phyloP scores from a whole-genome alignment of 1,140 invertebrate species.

The Tetranychus cinnabarinus region DNA sequence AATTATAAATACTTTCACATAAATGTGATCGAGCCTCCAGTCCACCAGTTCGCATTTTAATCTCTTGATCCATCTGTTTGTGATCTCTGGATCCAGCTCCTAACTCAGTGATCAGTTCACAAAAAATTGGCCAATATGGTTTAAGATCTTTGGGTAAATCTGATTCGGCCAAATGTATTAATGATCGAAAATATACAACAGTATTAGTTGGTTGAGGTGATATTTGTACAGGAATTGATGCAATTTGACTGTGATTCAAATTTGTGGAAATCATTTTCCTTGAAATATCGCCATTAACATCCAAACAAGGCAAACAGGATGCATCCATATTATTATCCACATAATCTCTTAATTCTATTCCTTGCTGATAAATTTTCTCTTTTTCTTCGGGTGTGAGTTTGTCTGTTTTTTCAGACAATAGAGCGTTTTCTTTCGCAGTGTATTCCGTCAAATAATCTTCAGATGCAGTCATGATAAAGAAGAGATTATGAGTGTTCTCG shows the following conservation, averaged over 20 bases:
- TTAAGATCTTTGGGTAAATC: slow-evolving; percentile 40
- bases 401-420: too few relatives aligned
- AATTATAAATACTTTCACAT: slow-evolving; percentile 36
- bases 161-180: slow-evolving; percentile 35
- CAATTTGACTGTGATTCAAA: not conserved
- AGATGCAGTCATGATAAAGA: too few relatives aligned
- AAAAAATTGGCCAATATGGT: slow-evolving; percentile 53
- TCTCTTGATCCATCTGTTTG: slow-evolving; percentile 49
- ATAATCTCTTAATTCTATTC: slow-evolving; percentile 39
- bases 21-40: slow-evolving; percentile 41
- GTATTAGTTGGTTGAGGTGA: slow-evolving; percentile 59
- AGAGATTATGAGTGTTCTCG: too few relatives aligned
- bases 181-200: slow-evolving; percentile 53
- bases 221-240: slow-evolving; percentile 35
- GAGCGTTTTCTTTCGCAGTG: too few relatives aligned
- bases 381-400: too few relatives aligned
- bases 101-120: slow-evolving; percentile 50
- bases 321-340: slow-evolving; percentile 45
- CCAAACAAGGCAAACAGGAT: slow-evolving; percentile 50
- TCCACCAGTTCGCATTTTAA: slow-evolving; percentile 58
- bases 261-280: slow-evolving; percentile 1
- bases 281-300: slow-evolving; percentile 11
- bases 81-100: slow-evolving; percentile 55
- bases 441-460: too few relatives aligned
- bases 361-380: slow-evolving; percentile 33